Percentiles rank a stretch among this genome's conserved stretches.
Conservation (phyloP, 2,888 invertebrate species). For the Epirrhoe tristata region DNA sequence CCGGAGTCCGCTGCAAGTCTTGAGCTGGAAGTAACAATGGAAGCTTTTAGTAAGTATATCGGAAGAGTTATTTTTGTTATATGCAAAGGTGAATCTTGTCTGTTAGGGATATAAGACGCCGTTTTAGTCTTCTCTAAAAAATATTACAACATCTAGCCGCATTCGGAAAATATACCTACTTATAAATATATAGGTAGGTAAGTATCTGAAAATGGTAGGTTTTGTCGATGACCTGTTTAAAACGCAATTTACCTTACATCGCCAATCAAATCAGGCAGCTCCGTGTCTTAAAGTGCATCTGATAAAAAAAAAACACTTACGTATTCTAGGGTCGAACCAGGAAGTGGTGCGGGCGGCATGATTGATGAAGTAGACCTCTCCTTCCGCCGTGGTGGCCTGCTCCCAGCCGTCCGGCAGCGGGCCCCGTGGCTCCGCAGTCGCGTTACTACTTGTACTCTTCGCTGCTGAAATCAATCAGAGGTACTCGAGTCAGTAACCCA, state of each 20-base stretch:
- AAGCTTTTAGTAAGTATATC: conserved; percentile 2
- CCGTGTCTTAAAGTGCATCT: conserved; percentile 15
- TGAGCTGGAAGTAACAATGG: conserved; percentile 79
- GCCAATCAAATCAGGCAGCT: not conserved
- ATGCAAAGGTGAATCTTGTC: not conserved
- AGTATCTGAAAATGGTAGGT: not conserved
- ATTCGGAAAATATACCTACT: too few relatives aligned
- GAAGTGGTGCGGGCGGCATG: conserved; percentile 97
- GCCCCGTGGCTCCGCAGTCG: conserved; percentile 87
- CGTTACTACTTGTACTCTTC: conserved; percentile 84
- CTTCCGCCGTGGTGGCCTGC: conserved; percentile 93
- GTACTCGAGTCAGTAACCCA: conserved; percentile 50
- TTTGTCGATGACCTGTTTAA: not conserved
- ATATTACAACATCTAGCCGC: too few relatives aligned
- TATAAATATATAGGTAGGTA: too few relatives aligned
- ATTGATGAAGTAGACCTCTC: conserved; percentile 95
- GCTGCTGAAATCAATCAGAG: conserved; percentile 82
- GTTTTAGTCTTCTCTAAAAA: too few relatives aligned
- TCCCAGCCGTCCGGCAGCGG: conserved; percentile 95
- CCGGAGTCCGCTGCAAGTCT: conserved; percentile 84
- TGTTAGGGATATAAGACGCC: too few relatives aligned
- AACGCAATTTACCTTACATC: conserved; percentile 15
- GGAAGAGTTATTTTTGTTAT: not conserved
- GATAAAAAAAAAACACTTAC: conserved; percentile 86
- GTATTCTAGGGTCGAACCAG: conserved; percentile 99